Conservation (phyloP, 2,888 invertebrate genomes). For the Thereva unica region DNA sequence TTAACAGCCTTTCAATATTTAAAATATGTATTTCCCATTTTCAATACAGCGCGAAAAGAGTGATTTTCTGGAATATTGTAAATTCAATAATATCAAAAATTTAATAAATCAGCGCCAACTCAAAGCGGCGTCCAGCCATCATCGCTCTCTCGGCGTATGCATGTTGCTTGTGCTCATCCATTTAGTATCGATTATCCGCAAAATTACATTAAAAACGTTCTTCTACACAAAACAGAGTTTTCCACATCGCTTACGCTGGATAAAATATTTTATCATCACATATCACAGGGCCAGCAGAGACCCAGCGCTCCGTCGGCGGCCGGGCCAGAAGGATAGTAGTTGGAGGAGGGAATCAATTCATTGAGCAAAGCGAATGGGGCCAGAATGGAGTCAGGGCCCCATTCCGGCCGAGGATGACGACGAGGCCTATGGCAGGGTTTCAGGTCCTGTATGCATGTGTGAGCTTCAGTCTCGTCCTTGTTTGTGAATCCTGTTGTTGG, state of each 20-base stretch:
- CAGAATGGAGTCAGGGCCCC: no score
- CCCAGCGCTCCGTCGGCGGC: background rate
- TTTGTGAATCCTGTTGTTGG: no score
- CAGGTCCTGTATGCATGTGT: no score
- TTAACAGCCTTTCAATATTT: no score
- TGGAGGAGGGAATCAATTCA: no score
- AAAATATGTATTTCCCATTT: no score
- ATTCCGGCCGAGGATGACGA: no score
- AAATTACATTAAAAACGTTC: constrained; percentile 41
- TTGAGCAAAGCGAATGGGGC: no score
- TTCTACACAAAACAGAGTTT: constrained; percentile 39
- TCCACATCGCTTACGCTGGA: constrained; percentile 39
- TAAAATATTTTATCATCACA: constrained; percentile 38
- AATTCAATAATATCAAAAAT: constrained; percentile 31
- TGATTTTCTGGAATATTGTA: constrained; percentile 23
- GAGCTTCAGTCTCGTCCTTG: no score
- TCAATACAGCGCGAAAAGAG: constrained; percentile 14
- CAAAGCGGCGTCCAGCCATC: constrained; percentile 21
- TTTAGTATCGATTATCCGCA: constrained; percentile 41
- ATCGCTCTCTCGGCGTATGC: constrained; percentile 20
- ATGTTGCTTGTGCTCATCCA: constrained; percentile 31
- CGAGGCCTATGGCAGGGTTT: no score
- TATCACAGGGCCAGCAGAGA: constrained; percentile 21
- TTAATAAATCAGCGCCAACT: constrained; percentile 32
- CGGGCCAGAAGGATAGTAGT: no score